Conservation (phyloP, 2,113 vertebrate species). For the Lophura nycthemera region DNA sequence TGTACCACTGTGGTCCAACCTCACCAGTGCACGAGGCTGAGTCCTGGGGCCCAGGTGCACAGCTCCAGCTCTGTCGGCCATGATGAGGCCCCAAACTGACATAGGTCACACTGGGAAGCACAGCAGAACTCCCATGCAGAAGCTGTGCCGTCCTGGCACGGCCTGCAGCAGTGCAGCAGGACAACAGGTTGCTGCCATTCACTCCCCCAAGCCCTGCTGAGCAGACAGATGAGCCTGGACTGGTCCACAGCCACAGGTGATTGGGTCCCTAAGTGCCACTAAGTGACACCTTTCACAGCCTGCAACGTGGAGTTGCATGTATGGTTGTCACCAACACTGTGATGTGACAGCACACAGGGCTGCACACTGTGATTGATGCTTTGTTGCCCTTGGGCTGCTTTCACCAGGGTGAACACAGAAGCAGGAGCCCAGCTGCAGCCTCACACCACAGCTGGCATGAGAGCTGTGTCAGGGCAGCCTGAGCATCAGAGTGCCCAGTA, state of each 20-base stretch:
- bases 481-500: background rate
- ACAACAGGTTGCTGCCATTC: background rate
- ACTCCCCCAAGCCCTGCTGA: background rate
- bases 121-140: background rate
- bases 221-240: background rate
- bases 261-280: background rate
- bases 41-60: rapidly evolving
- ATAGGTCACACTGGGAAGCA: rapidly evolving
- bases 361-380: background rate
- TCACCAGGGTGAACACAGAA: background rate
- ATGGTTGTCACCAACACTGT: background rate
- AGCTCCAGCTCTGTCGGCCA: background rate
- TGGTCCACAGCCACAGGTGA: background rate
- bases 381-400: rapidly evolving
- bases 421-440: background rate
- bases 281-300: background rate
- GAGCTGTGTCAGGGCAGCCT: background rate
- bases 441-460: background rate
- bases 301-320: rapidly evolving
- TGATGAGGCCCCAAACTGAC: rapidly evolving
- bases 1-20: rapidly evolving
- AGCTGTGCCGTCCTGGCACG: background rate
- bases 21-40: rapidly evolving
- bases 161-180: background rate
- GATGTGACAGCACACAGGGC: background rate